Conservation (phyloP, 1,140 invertebrate species). For the Lepidurus couesii region DNA sequence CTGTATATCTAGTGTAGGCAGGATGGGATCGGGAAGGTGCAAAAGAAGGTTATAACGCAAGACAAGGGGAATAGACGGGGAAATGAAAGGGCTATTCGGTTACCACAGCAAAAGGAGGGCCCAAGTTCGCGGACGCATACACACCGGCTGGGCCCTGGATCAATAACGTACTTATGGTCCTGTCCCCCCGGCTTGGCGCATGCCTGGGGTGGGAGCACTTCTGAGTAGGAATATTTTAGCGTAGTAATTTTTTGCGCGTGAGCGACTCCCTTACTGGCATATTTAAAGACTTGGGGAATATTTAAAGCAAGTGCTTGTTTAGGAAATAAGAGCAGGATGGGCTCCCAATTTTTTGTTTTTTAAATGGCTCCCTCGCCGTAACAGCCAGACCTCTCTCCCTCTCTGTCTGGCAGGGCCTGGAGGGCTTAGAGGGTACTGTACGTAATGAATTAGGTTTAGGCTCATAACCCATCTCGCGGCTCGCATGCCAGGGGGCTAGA, state of each 20-base stretch:
- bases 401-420: neutral
- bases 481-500: neutral
- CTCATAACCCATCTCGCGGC: neutral
- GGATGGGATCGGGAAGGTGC: neutral
- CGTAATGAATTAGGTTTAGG: neutral
- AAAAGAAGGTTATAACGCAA: neutral
- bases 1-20: neutral
- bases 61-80: neutral
- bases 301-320: neutral
- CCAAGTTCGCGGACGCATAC: neutral
- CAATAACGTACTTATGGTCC: neutral
- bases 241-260: neutral
- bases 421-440: too few species aligned
- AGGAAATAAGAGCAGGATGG: neutral
- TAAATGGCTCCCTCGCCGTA: neutral
- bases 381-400: neutral
- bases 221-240: neutral
- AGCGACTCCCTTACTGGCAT: conserved; percentile 14
- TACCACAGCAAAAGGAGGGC: neutral
- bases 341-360: neutral
- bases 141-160: neutral
- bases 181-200: neutral
- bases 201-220: neutral
- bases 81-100: neutral
- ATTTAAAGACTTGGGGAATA: neutral